phyloP scores from a whole-genome alignment of 2,797 vertebrate genomes.

The Todus mexicanus region DNA sequence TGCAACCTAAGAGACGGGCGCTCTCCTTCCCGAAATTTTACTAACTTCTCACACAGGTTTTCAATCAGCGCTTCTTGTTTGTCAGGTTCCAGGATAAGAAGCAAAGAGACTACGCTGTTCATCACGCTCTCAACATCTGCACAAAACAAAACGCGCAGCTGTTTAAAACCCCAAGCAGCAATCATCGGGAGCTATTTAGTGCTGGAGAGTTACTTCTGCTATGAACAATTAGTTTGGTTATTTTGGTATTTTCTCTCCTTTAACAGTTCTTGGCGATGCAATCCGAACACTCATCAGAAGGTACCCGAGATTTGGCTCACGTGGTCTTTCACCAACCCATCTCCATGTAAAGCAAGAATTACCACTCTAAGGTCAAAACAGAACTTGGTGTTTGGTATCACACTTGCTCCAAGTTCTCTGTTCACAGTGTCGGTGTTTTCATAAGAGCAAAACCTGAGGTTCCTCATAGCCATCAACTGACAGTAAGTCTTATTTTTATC shows the following conservation, averaged over 20 bases:
- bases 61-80: slow-evolving; percentile 96
- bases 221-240: background rate
- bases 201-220: background rate
- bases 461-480: background rate
- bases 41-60: slow-evolving; percentile 95
- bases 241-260: too few relatives aligned
- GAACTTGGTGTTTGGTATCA: background rate
- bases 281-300: background rate
- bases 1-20: slow-evolving; percentile 95
- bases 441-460: too few relatives aligned
- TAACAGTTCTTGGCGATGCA: too few relatives aligned
- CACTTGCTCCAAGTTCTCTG: background rate
- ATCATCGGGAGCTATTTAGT: background rate
- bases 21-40: slow-evolving; percentile 96
- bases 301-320: background rate
- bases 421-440: too few relatives aligned
- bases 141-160: background rate
- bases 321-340: background rate
- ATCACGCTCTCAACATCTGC: slow-evolving; percentile 97
- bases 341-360: background rate
- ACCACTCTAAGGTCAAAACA: background rate
- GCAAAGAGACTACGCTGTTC: slow-evolving; percentile 96
- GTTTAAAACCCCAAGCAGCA: background rate
- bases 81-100: slow-evolving; percentile 94
- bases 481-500: background rate